phyloP scores from a whole-genome alignment of 2,888 invertebrate genomes.

The Tipula lateralis region DNA sequence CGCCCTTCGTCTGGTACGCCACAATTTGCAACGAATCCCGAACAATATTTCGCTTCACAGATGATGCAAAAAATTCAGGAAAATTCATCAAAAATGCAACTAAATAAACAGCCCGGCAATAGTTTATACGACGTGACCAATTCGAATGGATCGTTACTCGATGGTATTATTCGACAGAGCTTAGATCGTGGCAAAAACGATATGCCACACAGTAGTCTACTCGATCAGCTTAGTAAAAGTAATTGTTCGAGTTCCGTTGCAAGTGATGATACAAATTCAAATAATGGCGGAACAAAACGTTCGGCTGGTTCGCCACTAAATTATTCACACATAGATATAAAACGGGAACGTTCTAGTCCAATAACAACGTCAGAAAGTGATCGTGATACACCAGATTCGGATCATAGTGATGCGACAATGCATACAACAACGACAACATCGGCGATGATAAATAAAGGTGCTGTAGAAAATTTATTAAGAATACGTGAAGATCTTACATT shows the following conservation, averaged over 20 bases:
- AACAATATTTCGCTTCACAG: conserved; percentile 69
- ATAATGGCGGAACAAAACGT: conserved; percentile 42
- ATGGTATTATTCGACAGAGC: conserved; percentile 77
- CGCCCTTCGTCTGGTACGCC: conserved; percentile 49
- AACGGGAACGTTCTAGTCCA: conserved; percentile 52
- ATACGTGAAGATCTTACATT: conserved; percentile 35
- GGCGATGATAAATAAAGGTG: conserved; percentile 31
- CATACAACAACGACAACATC: conserved; percentile 15
- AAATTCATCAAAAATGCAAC: conserved; percentile 53
- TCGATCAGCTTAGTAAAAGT: conserved; percentile 63
- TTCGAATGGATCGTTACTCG: conserved; percentile 71
- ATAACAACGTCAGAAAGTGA: conserved; percentile 32
- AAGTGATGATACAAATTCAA: conserved; percentile 47
- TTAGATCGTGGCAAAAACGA: conserved; percentile 60
- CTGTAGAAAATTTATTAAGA: conserved; percentile 36
- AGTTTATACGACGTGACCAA: conserved; percentile 60
- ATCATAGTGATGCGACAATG: conserved; percentile 29
- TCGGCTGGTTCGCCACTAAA: conserved; percentile 43
- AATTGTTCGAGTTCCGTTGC: conserved; percentile 47
- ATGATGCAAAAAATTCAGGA: conserved; percentile 76
- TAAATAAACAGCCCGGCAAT: conserved; percentile 36
- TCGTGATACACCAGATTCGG: conserved; percentile 34
- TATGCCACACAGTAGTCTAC: conserved; percentile 53
- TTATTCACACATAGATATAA: conserved; percentile 51
- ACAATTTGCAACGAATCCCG: conserved; percentile 51